A percentile compares a stretch with the other conserved stretches of the same genome.
Conservation (phyloP, 2,113 vertebrate genomes). For the Carollia perspicillata region DNA sequence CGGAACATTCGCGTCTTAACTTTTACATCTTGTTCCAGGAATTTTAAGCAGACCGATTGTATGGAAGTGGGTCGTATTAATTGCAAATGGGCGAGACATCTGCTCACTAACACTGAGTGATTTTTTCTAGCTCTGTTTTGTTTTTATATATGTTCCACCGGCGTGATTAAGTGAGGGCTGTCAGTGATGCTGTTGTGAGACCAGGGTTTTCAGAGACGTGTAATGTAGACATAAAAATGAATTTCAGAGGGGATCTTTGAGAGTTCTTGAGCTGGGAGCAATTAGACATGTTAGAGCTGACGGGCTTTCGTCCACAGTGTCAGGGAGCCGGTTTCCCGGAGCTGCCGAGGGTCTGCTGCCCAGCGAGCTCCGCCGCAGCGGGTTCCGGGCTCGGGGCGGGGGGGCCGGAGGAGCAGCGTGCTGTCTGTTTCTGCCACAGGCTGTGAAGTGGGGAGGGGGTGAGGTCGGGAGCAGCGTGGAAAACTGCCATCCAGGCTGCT, state of each 20-base stretch:
- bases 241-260: slow-evolving; percentile 18
- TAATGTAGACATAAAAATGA: slow-evolving; percentile 36
- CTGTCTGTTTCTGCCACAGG: not conserved
- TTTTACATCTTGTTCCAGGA: slow-evolving; percentile 79
- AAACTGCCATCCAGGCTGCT: not conserved
- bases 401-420: accelerated
- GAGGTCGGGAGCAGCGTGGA: not conserved
- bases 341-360: not conserved
- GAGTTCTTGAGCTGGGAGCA: slow-evolving; percentile 9
- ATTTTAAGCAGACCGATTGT: slow-evolving; percentile 78
- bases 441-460: not conserved
- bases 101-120: slow-evolving; percentile 71
- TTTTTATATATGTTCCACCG: slow-evolving; percentile 69
- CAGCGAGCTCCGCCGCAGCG: not conserved
- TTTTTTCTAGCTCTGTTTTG: slow-evolving; percentile 72
- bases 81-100: slow-evolving; percentile 80
- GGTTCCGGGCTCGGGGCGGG: not conserved
- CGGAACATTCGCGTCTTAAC: slow-evolving; percentile 77
- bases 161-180: slow-evolving; percentile 64
- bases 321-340: not conserved
- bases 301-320: not conserved
- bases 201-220: slow-evolving; percentile 35
- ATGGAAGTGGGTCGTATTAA: slow-evolving; percentile 81
- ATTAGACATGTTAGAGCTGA: not conserved
- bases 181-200: slow-evolving; percentile 27